These are phyloP conservation scores for Lysandra bellargus DNA, from an alignment of 2,888 invertebrate genomes.

Conservation along the genomic window DNA sequence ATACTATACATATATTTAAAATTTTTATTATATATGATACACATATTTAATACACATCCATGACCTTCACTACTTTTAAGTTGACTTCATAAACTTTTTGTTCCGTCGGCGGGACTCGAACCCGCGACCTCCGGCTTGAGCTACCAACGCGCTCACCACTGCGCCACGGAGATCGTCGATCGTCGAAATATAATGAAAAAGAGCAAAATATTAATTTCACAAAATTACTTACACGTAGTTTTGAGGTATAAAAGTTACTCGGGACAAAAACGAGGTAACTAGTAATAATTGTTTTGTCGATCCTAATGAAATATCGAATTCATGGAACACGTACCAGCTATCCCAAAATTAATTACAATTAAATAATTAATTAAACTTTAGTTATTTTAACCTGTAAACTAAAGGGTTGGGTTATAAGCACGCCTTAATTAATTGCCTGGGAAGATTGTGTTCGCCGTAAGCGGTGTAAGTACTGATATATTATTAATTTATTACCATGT, in stretches of 20 bases:
- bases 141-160: no score
- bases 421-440: slow-evolving; percentile 33
- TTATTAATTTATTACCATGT: slow-evolving; percentile 23
- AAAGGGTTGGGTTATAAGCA: background rate
- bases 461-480: slow-evolving; percentile 11
- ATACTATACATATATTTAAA: no score
- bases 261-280: background rate
- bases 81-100: no score
- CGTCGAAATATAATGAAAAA: no score
- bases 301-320: background rate
- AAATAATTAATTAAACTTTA: slow-evolving; percentile 13
- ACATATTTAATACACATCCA: no score
- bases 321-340: background rate
- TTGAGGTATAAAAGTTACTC: background rate
- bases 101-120: no score
- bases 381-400: background rate
- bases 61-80: no score
- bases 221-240: no score
- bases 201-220: no score
- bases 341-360: slow-evolving; percentile 3
- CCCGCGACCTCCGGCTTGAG: no score
- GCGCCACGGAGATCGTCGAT: no score
- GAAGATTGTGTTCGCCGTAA: slow-evolving; percentile 35
- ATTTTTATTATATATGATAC: no score
- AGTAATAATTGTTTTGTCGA: background rate